Evolutionary conservation across 2,797 vertebrate genomes (phyloP).

Genomic region (Gastrophryne carolinensis): DNA sequence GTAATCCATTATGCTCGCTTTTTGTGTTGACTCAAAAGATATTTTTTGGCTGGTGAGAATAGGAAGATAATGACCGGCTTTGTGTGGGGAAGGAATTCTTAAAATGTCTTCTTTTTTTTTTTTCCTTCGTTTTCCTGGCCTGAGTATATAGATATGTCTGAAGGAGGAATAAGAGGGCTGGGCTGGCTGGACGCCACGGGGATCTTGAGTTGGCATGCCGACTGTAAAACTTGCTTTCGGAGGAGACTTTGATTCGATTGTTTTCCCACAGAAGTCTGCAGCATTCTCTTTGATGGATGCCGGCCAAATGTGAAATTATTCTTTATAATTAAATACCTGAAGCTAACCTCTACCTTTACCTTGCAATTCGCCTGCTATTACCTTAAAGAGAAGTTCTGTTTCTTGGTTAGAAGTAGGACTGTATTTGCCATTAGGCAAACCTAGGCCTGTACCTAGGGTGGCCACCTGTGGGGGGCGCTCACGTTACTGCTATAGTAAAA

Average conservation of each 20-base stretch:
- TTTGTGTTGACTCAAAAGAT: slow-evolving; percentile 65
- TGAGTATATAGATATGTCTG: slow-evolving; percentile 60
- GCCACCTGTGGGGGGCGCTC: too few species aligned
- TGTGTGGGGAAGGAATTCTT: slow-evolving; percentile 66
- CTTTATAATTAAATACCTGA: slow-evolving; percentile 61
- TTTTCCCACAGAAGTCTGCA: slow-evolving; percentile 73
- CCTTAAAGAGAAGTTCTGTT: too few species aligned
- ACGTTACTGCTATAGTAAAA: too few species aligned
- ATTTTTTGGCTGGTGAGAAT: slow-evolving; percentile 64
- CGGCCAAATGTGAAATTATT: slow-evolving; percentile 64
- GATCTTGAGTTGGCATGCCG: slow-evolving; percentile 57
- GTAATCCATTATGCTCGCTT: slow-evolving; percentile 64
- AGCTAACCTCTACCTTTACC: slow-evolving; percentile 50
- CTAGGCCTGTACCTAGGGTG: too few species aligned
- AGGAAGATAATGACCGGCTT: slow-evolving; percentile 62
- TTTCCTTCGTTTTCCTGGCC: slow-evolving; percentile 64
- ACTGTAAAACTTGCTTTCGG: slow-evolving; percentile 58
- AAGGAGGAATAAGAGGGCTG: slow-evolving; percentile 63
- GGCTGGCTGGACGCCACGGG: slow-evolving; percentile 60
- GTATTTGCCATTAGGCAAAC: too few species aligned
- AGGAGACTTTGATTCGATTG: slow-evolving; percentile 61
- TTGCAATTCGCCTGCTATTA: too few species aligned
- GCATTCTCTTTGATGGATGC: slow-evolving; percentile 55
- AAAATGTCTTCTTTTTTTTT: slow-evolving; percentile 60
- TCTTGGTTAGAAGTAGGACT: too few species aligned